phyloP scores from a whole-genome alignment of 2,888 invertebrate genomes.

The Zhuqinia jingwanae region DNA sequence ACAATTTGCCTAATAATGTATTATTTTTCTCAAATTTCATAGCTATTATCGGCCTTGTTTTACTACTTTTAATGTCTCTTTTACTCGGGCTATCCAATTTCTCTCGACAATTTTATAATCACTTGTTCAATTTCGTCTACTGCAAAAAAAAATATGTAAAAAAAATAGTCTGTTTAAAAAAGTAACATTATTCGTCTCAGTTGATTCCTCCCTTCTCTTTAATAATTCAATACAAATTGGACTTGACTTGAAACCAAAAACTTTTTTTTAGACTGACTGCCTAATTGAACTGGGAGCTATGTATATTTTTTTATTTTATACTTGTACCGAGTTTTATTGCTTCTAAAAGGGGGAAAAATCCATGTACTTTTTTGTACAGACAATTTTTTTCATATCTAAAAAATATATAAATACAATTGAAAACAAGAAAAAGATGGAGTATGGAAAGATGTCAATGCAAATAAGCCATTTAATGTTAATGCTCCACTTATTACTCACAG shows the following conservation, averaged over 20 bases:
- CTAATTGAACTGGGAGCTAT: constrained; percentile 11
- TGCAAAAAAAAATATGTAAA: not conserved
- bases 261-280: not conserved
- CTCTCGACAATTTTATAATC: constrained; percentile 69
- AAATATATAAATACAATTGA: constrained; percentile 59
- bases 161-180: not conserved
- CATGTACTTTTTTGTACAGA: constrained; percentile 15
- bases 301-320: no score
- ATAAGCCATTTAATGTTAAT: constrained; percentile 67
- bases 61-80: constrained; percentile 69
- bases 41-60: constrained; percentile 70
- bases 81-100: constrained; percentile 67
- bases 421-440: constrained; percentile 58
- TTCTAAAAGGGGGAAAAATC: constrained; percentile 10
- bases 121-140: constrained; percentile 64
- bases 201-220: constrained; percentile 56
- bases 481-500: constrained; percentile 23
- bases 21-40: constrained; percentile 47
- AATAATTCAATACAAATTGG: constrained; percentile 58
- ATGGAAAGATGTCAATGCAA: constrained; percentile 62
- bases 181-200: not conserved
- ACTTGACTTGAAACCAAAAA: constrained; percentile 6
- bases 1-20: constrained; percentile 58
- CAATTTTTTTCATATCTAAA: constrained; percentile 20
- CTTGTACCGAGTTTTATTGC: no score